Evolutionary conservation across 2,113 vertebrate species (phyloP), one percentile per base, ranked within the genome.

Genomic region (Oreotrochilus melanogaster): DNA sequence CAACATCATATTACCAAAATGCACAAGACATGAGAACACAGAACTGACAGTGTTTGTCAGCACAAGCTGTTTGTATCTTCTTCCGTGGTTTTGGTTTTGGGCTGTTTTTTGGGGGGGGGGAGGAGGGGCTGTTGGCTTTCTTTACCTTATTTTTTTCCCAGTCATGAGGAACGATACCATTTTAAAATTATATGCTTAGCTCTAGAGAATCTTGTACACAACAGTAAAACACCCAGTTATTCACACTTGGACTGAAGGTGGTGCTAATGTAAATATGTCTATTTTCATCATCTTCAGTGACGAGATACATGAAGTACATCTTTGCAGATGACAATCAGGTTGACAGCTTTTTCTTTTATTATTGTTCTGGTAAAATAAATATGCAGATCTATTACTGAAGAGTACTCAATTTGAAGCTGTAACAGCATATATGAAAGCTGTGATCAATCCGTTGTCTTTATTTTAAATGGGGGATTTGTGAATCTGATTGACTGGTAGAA

Each of bases 31-130:
- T 65, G 25, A 91, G 43, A 92, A 83, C 58, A 91, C 79, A 81
- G 65, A 65, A 82, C 1, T 88, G 92, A 82, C 82, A 93, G 66
- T 86, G 91, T 93, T 96, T 92, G 89, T 88, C 94, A 90, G 81
- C 84, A 88, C 84, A 94, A 91, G 84, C 66, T 93, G 84, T 78
- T 91, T 94, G 45, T 69, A 93, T 95, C 88, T 94, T 92, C 31
- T 76, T 23, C 48, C 22, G 22, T 69, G 0, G 18, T 24, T 11
- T 35, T 24, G 45, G 39, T 39, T 39, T 39, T 45, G 45, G 45
- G 45, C 18, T 48, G 22, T 22, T 48, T 48, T 21, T 48, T 48
- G 19, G 19, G 19, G 19, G 45, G 45, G 45, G 16, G 43, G 39
- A 4, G 39, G 39, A 11, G 39, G 10, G 11, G 39, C 39, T 39